These are phyloP conservation scores for Orthonevra nobilis DNA, from an alignment of 2,888 invertebrate species.

Conservation along the genomic window DNA sequence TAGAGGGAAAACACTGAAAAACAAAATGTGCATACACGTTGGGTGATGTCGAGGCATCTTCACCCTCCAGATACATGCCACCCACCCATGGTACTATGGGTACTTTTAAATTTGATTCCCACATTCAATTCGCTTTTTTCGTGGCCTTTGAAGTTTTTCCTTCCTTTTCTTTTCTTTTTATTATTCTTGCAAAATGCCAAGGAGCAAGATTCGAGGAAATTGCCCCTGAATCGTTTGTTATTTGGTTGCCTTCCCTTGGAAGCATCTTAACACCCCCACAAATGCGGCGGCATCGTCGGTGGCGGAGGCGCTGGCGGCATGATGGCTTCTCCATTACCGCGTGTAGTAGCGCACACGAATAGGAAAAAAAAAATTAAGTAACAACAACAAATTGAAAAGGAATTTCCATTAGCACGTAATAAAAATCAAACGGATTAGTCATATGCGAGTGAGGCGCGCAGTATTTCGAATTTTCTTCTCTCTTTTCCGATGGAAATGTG, in stretches of 20 bases:
- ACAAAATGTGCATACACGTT: constrained; percentile 52
- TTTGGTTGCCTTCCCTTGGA: constrained; percentile 4
- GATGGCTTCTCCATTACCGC: no score
- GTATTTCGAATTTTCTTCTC: no score
- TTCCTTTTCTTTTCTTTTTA: background rate
- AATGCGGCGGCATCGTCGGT: no score
- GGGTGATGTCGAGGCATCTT: background rate
- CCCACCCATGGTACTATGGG: background rate
- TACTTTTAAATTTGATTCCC: constrained; percentile 5
- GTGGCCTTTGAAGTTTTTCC: constrained; percentile 63
- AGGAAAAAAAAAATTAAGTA: constrained; percentile 25
- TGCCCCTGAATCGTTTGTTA: constrained; percentile 19
- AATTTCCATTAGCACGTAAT: constrained; percentile 66
- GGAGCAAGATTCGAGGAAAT: constrained; percentile 45
- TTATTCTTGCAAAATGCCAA: constrained; percentile 38
- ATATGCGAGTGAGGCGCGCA: no score
- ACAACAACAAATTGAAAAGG: constrained; percentile 54
- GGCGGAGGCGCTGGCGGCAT: no score
- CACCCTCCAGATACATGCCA: background rate
- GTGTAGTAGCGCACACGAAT: constrained; percentile 9
- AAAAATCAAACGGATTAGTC: constrained; percentile 58
- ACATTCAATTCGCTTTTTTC: constrained; percentile 10
- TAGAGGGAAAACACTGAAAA: constrained; percentile 14
- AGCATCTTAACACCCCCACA: background rate
- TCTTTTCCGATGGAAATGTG: no score